A percentile compares a stretch with the other conserved stretches of the same genome.
Conservation (phyloP, 2,113 vertebrate species). For the Ranitomeya variabilis region DNA sequence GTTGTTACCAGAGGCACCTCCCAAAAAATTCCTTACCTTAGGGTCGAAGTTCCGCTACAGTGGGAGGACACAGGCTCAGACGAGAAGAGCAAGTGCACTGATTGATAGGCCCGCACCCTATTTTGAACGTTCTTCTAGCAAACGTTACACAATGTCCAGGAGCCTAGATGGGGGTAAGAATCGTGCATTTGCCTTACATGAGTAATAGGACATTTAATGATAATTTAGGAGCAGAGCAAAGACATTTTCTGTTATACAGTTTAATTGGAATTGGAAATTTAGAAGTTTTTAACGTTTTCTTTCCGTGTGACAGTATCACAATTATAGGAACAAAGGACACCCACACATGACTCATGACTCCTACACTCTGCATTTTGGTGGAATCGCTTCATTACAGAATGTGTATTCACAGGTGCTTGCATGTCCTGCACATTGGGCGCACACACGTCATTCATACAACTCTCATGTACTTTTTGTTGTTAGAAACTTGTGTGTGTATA, state of each 20-base stretch:
- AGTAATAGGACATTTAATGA: background rate
- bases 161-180: constrained; percentile 90
- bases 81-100: constrained; percentile 87
- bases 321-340: constrained; percentile 32
- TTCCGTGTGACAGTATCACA: constrained; percentile 30
- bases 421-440: background rate
- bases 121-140: constrained; percentile 91
- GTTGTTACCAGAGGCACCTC: constrained; percentile 90
- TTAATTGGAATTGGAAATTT: constrained; percentile 15
- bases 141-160: constrained; percentile 93
- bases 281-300: constrained; percentile 11
- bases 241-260: background rate
- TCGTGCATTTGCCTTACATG: background rate
- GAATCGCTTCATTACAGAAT: background rate
- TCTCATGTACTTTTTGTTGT: background rate
- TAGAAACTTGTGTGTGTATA: too few relatives aligned
- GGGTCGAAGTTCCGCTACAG: constrained; percentile 98
- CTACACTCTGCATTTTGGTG: background rate
- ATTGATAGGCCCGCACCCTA: constrained; percentile 90
- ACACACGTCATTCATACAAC: background rate
- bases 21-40: constrained; percentile 93
- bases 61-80: constrained; percentile 92
- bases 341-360: constrained; percentile 33
- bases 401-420: background rate
- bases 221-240: background rate